phyloP scores from a whole-genome alignment of 2,113 vertebrate species.

The Pachypanchax playfairii region DNA sequence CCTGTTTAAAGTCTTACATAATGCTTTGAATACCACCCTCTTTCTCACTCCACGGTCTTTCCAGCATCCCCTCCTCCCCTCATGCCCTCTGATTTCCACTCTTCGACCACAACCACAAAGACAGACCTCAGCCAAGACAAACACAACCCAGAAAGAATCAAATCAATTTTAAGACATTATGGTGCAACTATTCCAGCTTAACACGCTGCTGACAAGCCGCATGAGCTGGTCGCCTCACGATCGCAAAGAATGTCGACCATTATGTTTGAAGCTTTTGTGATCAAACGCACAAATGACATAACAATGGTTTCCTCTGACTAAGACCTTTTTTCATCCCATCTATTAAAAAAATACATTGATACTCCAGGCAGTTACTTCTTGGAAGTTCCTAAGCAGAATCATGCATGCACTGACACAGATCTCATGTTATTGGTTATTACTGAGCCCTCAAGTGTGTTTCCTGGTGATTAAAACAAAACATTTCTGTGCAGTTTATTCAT shows the following conservation, averaged over 20 bases:
- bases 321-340: conserved; percentile 31
- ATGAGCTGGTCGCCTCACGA: conserved; percentile 43
- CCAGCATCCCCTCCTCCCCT: conserved; percentile 26
- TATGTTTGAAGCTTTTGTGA: conserved; percentile 24
- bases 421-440: conserved; percentile 20
- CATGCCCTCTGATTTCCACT: conserved; percentile 53
- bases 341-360: conserved; percentile 39
- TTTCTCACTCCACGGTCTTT: conserved; percentile 23
- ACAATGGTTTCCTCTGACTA: conserved; percentile 4
- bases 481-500: conserved; percentile 43
- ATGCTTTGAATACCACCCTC: conserved; percentile 57
- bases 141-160: conserved; percentile 70
- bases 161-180: conserved; percentile 69
- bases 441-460: conserved; percentile 20
- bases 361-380: conserved; percentile 33
- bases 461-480: conserved; percentile 6
- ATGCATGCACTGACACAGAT: conserved; percentile 28
- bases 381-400: conserved; percentile 45
- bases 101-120: conserved; percentile 66
- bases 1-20: conserved; percentile 77
- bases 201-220: conserved; percentile 65
- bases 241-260: conserved; percentile 19
- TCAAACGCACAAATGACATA: conserved; percentile 36
- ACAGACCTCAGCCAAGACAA: conserved; percentile 68
- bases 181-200: conserved; percentile 63